Conservation (phyloP, 2,113 vertebrate species). For the Bufo gargarizans region DNA sequence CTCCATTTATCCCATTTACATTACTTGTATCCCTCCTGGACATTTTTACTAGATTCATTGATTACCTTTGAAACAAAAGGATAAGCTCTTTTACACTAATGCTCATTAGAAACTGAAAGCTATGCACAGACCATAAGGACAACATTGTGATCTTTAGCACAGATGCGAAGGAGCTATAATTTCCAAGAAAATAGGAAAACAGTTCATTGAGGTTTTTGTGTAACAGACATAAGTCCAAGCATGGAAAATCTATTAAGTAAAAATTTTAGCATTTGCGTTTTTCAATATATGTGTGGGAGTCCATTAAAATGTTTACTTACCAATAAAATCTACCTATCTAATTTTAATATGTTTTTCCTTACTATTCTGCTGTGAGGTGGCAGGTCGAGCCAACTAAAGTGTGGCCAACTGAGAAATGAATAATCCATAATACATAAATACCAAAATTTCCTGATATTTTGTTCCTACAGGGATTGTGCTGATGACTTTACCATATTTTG, state of each 20-base stretch:
- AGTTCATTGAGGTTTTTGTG: background rate
- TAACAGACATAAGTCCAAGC: background rate
- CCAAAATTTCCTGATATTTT: constrained; percentile 6
- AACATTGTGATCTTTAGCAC: background rate
- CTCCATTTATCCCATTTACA: too few relatives aligned
- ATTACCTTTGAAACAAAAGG: too few relatives aligned
- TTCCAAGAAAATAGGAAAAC: background rate
- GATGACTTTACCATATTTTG: constrained; percentile 25
- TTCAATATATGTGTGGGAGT: background rate
- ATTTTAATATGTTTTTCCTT: constrained; percentile 2
- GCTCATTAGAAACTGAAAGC: background rate
- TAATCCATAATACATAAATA: constrained; percentile 11
- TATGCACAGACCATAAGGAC: background rate
- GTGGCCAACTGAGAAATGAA: background rate
- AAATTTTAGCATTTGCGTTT: background rate
- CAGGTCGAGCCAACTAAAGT: background rate
- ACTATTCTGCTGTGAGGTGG: background rate
- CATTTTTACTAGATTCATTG: too few relatives aligned
- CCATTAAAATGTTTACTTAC: background rate
- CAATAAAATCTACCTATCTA: background rate
- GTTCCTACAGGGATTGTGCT: background rate
- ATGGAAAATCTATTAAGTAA: background rate
- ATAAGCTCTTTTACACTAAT: too few relatives aligned
- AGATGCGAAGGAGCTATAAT: background rate
- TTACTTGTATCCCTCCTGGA: too few relatives aligned